Conservation (phyloP, 2,113 vertebrate genomes). For the Bos taurus region ARS-UCD2.0 NC_037335.1:105369001-105369500, state of each 20-base stretch:
- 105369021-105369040: background rate
- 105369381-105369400: background rate
- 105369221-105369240: background rate
- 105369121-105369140: background rate
- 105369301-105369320: background rate
- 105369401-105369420: background rate
- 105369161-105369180: background rate
- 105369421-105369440: background rate
- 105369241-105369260: background rate
- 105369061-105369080: background rate
- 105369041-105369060: background rate
- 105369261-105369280: background rate
- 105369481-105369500: background rate
- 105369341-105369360: background rate
- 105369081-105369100: background rate
- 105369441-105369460: accelerated
- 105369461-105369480: background rate
- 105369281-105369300: background rate
- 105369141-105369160: background rate
- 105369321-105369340: background rate
- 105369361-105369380: background rate
- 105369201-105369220: background rate
- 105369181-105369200: background rate
- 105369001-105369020: background rate
- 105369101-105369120: too few species aligned